Evolutionary conservation across 2,113 vertebrate species (phyloP).

Genomic region (Tetrao urogallus): DNA sequence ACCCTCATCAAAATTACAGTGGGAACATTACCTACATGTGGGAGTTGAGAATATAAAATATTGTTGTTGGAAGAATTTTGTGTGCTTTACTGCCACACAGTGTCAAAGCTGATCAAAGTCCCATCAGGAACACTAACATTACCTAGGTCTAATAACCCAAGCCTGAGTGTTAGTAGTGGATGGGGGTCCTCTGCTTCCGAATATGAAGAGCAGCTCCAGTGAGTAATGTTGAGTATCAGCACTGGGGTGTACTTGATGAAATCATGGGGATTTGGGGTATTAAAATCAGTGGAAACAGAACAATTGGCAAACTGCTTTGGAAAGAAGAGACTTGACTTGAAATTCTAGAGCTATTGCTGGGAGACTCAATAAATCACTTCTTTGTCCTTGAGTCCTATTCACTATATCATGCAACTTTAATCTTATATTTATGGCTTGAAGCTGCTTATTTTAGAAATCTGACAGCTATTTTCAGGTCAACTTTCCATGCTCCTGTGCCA

Average conservation of each 20-base stretch:
- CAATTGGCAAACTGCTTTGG: background rate
- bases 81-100: background rate
- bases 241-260: background rate
- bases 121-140: background rate
- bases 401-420: background rate
- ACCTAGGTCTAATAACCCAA: background rate
- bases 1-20: background rate
- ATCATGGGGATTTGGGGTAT: background rate
- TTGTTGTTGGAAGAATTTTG: background rate
- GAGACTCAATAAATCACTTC: background rate
- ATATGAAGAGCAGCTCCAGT: background rate
- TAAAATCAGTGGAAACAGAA: background rate
- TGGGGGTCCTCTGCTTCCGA: background rate
- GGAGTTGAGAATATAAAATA: background rate
- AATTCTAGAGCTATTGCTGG: background rate
- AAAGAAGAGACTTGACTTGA: background rate
- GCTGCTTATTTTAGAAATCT: background rate
- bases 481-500: background rate
- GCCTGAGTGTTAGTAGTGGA: fast-evolving
- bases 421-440: background rate
- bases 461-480: background rate
- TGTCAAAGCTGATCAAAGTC: background rate
- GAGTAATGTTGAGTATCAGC: background rate
- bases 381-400: background rate
- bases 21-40: background rate